These are phyloP conservation scores for Sander vitreus DNA, from an alignment of 2,113 vertebrate genomes.

Conservation along the genomic window DNA sequence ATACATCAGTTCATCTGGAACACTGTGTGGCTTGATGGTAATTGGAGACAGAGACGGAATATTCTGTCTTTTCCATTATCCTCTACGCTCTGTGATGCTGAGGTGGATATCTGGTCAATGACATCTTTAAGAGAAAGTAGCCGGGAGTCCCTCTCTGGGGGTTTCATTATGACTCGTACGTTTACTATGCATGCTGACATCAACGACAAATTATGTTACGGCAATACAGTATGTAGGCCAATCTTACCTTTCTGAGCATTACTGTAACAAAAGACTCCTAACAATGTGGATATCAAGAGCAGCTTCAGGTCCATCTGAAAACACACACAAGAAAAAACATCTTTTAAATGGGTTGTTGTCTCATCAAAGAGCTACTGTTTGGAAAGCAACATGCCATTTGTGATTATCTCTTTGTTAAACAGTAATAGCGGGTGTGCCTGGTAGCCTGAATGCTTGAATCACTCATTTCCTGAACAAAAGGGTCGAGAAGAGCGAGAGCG, in stretches of 20 bases:
- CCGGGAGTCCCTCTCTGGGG: background rate
- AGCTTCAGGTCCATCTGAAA: conserved; percentile 86
- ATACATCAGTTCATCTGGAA: conserved; percentile 62
- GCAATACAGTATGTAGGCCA: background rate
- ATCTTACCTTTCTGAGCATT: conserved; percentile 82
- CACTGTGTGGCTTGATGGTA: conserved; percentile 40
- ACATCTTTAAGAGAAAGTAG: conserved; percentile 51
- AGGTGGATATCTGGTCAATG: conserved; percentile 50
- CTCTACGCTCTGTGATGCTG: background rate
- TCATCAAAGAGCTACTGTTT: background rate
- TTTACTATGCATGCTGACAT: conserved; percentile 8
- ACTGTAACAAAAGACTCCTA: conserved; percentile 72
- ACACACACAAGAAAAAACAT: conserved; percentile 21
- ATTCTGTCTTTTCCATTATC: conserved; percentile 68
- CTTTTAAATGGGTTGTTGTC: background rate
- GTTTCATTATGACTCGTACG: background rate
- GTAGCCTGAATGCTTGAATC: conserved; percentile 2
- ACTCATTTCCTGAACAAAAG: conserved; percentile 40
- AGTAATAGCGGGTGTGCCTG: background rate
- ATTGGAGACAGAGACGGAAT: conserved; percentile 64
- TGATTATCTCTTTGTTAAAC: conserved; percentile 16
- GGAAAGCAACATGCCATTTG: background rate
- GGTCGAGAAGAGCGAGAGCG: background rate
- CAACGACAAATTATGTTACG: background rate
- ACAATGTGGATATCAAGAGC: conserved; percentile 73